Evolutionary conservation across 2,888 invertebrate genomes (phyloP).

Genomic region (Epinotia demarniana): DNA sequence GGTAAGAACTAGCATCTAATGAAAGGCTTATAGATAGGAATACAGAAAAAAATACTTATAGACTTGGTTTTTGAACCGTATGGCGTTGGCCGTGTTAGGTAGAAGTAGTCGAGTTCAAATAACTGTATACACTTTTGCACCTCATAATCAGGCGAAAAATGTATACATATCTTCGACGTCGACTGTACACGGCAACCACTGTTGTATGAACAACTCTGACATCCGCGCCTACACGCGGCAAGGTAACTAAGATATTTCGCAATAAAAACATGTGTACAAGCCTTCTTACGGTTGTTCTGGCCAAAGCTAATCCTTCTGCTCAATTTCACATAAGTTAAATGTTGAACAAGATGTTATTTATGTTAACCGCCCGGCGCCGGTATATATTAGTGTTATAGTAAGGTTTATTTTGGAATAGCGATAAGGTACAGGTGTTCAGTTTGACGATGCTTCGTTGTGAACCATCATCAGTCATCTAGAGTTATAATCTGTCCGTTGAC

Average conservation of each 20-base stretch:
- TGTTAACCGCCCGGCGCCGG: slow-evolving; percentile 25
- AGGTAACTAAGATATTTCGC: background rate
- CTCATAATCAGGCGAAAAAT: too few species aligned
- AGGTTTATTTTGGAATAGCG: slow-evolving; percentile 42
- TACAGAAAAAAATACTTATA: background rate
- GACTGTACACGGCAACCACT: background rate
- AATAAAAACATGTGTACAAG: background rate
- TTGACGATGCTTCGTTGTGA: slow-evolving; percentile 36
- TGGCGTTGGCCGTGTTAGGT: too few species aligned
- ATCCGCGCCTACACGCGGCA: background rate
- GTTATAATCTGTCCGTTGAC: background rate
- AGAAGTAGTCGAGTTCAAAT: too few species aligned
- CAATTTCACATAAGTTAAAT: slow-evolving; percentile 51
- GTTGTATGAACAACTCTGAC: background rate
- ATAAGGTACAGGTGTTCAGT: slow-evolving; percentile 37
- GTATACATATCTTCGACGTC: too few species aligned
- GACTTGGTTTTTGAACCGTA: background rate
- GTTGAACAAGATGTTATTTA: slow-evolving; percentile 42
- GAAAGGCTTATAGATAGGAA: too few species aligned
- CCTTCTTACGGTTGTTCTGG: slow-evolving; percentile 44
- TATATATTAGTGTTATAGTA: slow-evolving; percentile 44
- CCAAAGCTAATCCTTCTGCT: slow-evolving; percentile 51
- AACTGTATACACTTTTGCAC: too few species aligned
- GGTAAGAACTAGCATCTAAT: background rate
- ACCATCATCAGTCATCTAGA: background rate